Percentiles rank a stretch among this genome's conserved stretches.
These are phyloP conservation scores for Corythornis cristatus DNA, from an alignment of 2,113 vertebrate species.

Conservation along the genomic window DNA sequence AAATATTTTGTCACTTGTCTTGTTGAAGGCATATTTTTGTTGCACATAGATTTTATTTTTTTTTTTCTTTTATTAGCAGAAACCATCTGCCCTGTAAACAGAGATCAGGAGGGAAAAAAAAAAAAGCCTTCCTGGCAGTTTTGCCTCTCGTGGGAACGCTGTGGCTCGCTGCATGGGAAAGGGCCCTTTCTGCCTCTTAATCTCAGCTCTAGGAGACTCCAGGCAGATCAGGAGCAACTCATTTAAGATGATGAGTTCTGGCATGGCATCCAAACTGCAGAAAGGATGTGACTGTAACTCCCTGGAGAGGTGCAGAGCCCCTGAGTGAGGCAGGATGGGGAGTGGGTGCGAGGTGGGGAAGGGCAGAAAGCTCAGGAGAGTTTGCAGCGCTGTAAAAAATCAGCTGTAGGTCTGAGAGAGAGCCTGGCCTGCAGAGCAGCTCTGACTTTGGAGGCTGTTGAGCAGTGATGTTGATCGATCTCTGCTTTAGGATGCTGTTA, in stretches of 20 bases:
- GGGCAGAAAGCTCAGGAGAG: neutral
- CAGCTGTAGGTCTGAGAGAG: neutral
- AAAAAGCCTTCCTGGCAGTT: conserved; percentile 30
- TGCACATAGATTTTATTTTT: neutral
- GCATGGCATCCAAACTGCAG: neutral
- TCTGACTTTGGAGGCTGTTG: fast-evolving
- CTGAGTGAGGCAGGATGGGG: neutral
- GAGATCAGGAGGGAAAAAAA: conserved; percentile 19
- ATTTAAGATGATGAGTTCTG: conserved; percentile 38
- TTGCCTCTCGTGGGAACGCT: conserved; percentile 21
- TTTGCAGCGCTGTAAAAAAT: neutral
- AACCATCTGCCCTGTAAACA: conserved; percentile 64
- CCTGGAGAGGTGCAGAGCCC: neutral
- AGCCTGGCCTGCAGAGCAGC: neutral
- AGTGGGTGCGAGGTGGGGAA: fast-evolving
- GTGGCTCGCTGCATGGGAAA: conserved; percentile 12
- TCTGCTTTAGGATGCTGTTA: neutral
- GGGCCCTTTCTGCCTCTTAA: conserved; percentile 24
- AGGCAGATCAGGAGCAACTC: conserved; percentile 8
- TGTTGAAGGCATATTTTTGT: conserved; percentile 20
- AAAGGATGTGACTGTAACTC: neutral
- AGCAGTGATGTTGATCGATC: neutral
- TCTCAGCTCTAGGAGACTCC: neutral
- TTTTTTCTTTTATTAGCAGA: conserved; percentile 37
- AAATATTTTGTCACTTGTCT: conserved; percentile 65